Base-by-base conservation (phyloP, 2,113 vertebrate genomes). In the Pongo abelii region DNA sequence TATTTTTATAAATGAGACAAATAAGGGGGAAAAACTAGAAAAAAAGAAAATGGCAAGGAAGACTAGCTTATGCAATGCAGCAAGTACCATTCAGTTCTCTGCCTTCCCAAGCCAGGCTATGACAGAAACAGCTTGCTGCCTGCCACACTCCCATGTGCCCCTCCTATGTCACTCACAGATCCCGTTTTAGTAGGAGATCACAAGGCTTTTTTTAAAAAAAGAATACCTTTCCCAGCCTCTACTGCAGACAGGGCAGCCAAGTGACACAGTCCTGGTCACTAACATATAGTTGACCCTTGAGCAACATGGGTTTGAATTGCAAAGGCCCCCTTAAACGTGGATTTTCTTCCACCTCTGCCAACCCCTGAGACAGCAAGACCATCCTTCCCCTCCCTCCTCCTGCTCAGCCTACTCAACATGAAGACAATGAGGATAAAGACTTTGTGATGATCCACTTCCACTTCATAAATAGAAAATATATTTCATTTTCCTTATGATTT, bases 91-190 rank as follows among this genome's bases (percentile, higher is more conserved):
- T 18, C 0, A 0, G 25, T 4, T 16, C n/a, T 64, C 40, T 1
- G 9, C 3, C 8, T 16, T 35, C 43, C 40, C 11, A 0, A 22
- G 52, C 27, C 40, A 30, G 86, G 2, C 23, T 0, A 1, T 2
- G 6, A 61, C 10, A 46, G 32, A 46, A 30, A 30, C 64, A 27
- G 30, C 57, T 64, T 1, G 22, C 85, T 25, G 40, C 83, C 43
- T 38, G 18, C n/a, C 25, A 25, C 40, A 20, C 0, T 8, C 1
- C 50, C 69, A 25, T 2, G 3, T 38, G 0, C 32, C 22, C 2
- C 18, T 75, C 35, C 67, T 11, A 38, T 67, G 23, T 64, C 75
- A 25, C 32, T 3, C 61, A 35, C 55, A 35, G 55, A 84, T 46
- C 8, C 35, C 5, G 4, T 11, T 38, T 61, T 32, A 46, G 69